Base-by-base conservation (phyloP, 2,797 vertebrate genomes). In the Molothrus ater region DNA sequence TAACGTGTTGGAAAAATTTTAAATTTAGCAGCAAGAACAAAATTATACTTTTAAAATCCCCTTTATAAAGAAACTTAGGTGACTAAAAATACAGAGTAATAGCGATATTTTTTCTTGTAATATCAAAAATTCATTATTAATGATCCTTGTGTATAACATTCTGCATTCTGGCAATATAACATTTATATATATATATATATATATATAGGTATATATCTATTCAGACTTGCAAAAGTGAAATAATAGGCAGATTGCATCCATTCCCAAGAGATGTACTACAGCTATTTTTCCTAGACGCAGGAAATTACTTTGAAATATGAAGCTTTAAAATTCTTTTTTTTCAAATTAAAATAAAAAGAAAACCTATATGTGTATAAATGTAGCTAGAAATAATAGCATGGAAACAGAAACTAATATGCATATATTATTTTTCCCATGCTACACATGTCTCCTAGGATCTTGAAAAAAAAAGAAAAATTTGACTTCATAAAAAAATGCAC, bases 381-480 rank as follows among this genome's bases (percentile, higher is more conserved):
- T 56, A 18, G 7, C 22, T 32, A 75, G 28, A 79, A 89, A 76
- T 56, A 89, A 57, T 59, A 81, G 1, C 12, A 32, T 51, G 25
- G 5, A 4, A 47, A 2, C 2, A 68, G 32, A 86, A 60, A 86
- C 38, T 45, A 61, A 42, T 66, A 65, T 3, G 4, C 32, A 57
- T 48, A 20, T 28, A 14, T 32, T 63, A 5, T 21, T 69, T 83
- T 71, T 78, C 25, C 6, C 36, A 25, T n/a, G 56, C 7, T 22
- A 40, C 1, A 75, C 0, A 0, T 0, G 0, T 50, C 4, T 66
- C 5, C 17, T 31, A 42, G 8, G 13, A 51, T 80, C 18, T 59
- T 70, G 8, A 29, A 82, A 38, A 29, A 8, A 75, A 73, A 50
- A 15, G 1, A 24, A 86, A 70, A 1, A 7, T 18, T 79, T 72